A percentile compares a stretch with the other conserved stretches of the same genome.
These are phyloP conservation scores for Oenanthe oenanthe DNA, from an alignment of 2,113 vertebrate species.

Conservation along the genomic window DNA sequence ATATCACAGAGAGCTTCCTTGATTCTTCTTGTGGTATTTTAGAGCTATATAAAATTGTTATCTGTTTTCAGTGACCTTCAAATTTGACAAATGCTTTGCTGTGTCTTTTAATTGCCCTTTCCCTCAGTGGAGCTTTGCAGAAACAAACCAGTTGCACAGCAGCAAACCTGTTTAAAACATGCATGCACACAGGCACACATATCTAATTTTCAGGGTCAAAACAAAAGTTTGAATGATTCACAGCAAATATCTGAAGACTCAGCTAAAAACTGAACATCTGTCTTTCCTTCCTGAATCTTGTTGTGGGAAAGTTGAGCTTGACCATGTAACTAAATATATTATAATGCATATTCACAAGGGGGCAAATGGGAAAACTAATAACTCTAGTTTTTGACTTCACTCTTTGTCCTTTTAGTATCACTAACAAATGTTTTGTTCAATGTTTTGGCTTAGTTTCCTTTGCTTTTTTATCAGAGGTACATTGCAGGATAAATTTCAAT, in stretches of 20 bases:
- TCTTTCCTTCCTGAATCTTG: not conserved
- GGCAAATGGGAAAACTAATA: not conserved
- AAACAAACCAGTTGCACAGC: not conserved
- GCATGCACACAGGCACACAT: not conserved
- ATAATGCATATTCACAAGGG: constrained; percentile 1
- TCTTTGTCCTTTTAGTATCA: not conserved
- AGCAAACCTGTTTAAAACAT: not conserved
- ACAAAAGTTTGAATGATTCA: not conserved
- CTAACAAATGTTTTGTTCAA: not conserved
- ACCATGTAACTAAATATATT: constrained; percentile 22
- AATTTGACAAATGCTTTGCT: not conserved
- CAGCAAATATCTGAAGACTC: constrained; percentile 8
- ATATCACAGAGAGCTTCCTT: not conserved
- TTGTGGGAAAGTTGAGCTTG: constrained; percentile 23
- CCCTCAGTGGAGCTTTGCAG: not conserved
- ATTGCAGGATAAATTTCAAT: not conserved
- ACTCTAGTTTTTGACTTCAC: not conserved
- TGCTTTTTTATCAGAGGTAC: not conserved
- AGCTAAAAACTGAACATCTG: constrained; percentile 28
- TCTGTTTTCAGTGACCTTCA: not conserved
- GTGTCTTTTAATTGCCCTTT: not conserved
- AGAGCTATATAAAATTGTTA: not conserved
- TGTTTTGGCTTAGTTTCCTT: not conserved
- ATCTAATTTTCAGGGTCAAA: not conserved
- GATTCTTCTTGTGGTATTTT: not conserved